Base-by-base conservation (phyloP, 1,140 invertebrate genomes). In the Lepidurus arcticus region DNA sequence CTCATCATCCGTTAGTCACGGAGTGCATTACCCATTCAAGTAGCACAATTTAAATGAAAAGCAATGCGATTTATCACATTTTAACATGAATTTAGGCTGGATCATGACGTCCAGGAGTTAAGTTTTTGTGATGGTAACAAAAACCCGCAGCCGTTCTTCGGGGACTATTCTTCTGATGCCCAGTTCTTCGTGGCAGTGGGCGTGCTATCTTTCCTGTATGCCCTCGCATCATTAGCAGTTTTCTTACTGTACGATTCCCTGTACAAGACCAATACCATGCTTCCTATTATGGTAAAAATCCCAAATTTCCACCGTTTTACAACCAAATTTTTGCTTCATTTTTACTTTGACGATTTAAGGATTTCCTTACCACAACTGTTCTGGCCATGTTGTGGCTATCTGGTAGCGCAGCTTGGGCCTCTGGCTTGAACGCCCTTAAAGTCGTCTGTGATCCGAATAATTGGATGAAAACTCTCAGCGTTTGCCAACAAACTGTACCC, bases 101-200 rank as follows among this genome's bases (percentile, higher is more conserved):
- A 82, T 65, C 79, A 80, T 73, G 76, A 80, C 7, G 7, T 16
- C n/a, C 53, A 73, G 45, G 24, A 21, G 3, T 24, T 34, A 43
- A 26, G 11, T 21, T 73, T 76, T 42, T 78, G 77, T 73, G 74
- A 78, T 16, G n/a, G 42, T n/a, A 11, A 7, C 44, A 13, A 75
- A 1, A 26, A 8, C 3, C 77, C 34, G 4, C 4, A 81, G 34
- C 42, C 77, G 3, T 82, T 83, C 75, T 79, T 82, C 53, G 88
- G 86, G 78, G 85, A 90, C 82, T 88, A 87, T 80, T 88, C 87
- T 73, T 87, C 88, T 21, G 87, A 90, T 83, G 86, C 90, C 0
- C 86, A 89, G 83, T 92, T 91, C 85, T 92, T 89, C 84, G 91
- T 92, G 16, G 88, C 90, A 45, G 89, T 90, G 79, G 91, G 91